Evolutionary conservation across 1,140 invertebrate species (phyloP).

Genomic region (Leptinotarsa defecta): DNA sequence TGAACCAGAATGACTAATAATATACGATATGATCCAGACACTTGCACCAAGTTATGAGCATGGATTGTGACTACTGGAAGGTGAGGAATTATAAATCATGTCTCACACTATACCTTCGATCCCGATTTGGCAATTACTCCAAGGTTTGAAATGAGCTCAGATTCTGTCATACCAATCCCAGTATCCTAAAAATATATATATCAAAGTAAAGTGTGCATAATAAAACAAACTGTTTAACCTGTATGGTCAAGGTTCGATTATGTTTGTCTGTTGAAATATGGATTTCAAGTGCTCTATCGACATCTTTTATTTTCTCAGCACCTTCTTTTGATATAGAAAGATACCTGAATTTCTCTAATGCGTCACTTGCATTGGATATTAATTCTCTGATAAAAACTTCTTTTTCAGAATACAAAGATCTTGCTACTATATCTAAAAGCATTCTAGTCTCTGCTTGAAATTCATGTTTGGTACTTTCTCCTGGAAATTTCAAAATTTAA

Average conservation of each 20-base stretch:
- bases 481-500: slow-evolving; percentile 44
- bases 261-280: slow-evolving; percentile 88
- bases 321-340: slow-evolving; percentile 62
- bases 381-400: slow-evolving; percentile 96
- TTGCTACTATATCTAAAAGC: slow-evolving; percentile 95
- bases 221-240: slow-evolving; percentile 60
- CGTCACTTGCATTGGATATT: slow-evolving; percentile 97
- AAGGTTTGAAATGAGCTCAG: slow-evolving; percentile 88
- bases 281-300: slow-evolving; percentile 78
- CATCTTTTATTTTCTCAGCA: slow-evolving; percentile 52
- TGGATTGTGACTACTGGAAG: no score
- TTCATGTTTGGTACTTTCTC: slow-evolving; percentile 68
- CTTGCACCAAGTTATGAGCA: not conserved
- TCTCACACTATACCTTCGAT: slow-evolving; percentile 72
- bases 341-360: slow-evolving; percentile 89
- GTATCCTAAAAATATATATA: slow-evolving; percentile 67
- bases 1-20: no score
- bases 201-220: not conserved
- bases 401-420: slow-evolving; percentile 96
- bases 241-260: slow-evolving; percentile 82
- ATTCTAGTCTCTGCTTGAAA: slow-evolving; percentile 97
- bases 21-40: no score
- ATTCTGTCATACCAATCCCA: slow-evolving; percentile 92
- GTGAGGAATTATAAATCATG: no score
- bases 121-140: slow-evolving; percentile 95